phyloP scores from a whole-genome alignment of 92 coral and sea anemone species.

The Porites rus region DNA sequence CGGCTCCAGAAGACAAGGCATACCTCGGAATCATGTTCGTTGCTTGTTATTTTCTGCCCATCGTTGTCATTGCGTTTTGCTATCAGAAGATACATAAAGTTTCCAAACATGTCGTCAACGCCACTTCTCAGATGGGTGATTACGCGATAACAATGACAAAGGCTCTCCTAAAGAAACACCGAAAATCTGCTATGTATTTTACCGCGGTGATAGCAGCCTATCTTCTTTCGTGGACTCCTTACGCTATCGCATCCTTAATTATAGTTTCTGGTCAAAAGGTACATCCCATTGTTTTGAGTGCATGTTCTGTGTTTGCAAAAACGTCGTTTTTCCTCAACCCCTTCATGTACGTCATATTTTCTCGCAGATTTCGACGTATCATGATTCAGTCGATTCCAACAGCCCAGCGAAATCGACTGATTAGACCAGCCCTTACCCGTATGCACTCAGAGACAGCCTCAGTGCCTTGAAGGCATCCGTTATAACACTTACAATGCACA shows the following conservation, averaged over 20 bases:
- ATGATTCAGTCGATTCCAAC: not conserved
- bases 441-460: not conserved
- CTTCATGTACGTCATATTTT: slow-evolving; percentile 2
- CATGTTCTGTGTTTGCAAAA: slow-evolving; percentile 35
- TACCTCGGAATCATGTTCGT: slow-evolving; percentile 53
- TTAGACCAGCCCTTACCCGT: not conserved
- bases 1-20: slow-evolving; percentile 33
- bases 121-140: not conserved
- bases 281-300: slow-evolving; percentile 5
- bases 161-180: slow-evolving; percentile 9
- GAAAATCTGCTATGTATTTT: not conserved
- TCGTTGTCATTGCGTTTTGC: slow-evolving; percentile 9
- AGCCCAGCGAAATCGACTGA: not conserved
- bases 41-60: slow-evolving; percentile 34
- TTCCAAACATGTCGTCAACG: slow-evolving; percentile 5
- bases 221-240: slow-evolving; percentile 34
- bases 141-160: not conserved
- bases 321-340: slow-evolving; percentile 34
- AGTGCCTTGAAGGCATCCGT: not conserved
- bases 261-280: not conserved
- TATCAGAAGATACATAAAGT: slow-evolving; percentile 44
- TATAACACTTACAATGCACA: not conserved
- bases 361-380: slow-evolving; percentile 1
- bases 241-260: slow-evolving; percentile 11
- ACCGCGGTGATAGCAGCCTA: slow-evolving; percentile 3